A percentile compares a stretch with the other conserved stretches of the same genome.
Evolutionary conservation across 2,113 vertebrate genomes (phyloP).

Genomic region (Tragelaphus imberbis): DNA sequence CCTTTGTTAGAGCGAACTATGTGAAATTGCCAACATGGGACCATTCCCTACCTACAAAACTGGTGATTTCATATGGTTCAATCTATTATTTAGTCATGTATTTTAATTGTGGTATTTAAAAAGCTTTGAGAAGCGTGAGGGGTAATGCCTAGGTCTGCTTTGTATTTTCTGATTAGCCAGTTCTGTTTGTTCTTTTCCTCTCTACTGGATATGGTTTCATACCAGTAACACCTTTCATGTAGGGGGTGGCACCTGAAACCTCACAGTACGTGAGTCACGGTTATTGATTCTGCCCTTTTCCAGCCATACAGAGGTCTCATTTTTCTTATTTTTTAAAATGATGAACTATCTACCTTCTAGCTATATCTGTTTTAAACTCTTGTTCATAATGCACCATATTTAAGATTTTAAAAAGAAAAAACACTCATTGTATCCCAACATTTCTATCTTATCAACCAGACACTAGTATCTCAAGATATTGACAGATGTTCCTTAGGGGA

Average conservation of each 20-base stretch:
- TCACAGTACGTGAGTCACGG: neutral
- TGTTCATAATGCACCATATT: neutral
- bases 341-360: neutral
- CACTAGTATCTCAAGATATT: neutral
- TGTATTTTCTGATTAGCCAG: neutral
- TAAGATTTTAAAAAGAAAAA: neutral
- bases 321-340: constrained; percentile 1
- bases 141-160: neutral
- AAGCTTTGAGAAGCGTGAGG: neutral
- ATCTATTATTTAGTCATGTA: neutral
- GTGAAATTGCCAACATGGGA: neutral
- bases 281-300: neutral
- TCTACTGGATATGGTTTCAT: neutral
- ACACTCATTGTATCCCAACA: neutral
- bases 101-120: neutral
- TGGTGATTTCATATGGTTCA: neutral
- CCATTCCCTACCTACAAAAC: neutral
- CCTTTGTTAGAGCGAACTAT: neutral
- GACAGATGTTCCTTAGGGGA: neutral
- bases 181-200: neutral
- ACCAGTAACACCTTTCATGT: neutral
- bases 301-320: neutral
- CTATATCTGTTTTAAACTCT: neutral
- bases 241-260: neutral
- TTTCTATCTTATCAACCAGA: neutral